Conservation (phyloP, 2,797 vertebrate genomes). For the Sylvia borin region DNA sequence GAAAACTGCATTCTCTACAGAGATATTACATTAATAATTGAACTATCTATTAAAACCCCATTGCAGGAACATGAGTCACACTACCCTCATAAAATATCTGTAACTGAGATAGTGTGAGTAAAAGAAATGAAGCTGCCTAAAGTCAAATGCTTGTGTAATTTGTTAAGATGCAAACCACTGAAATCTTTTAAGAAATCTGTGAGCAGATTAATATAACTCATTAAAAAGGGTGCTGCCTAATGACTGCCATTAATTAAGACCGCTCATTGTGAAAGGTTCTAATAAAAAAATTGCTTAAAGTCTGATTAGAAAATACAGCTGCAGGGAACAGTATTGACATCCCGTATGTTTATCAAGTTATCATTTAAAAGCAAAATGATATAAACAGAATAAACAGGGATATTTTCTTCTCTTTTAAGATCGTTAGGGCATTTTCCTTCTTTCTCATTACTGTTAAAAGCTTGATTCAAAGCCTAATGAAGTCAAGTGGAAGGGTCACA, state of each 20-base stretch:
- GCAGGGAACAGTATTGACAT: neutral
- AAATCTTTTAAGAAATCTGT: constrained; percentile 31
- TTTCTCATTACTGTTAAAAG: neutral
- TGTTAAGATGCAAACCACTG: constrained; percentile 36
- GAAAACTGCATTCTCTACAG: constrained; percentile 37
- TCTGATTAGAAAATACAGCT: constrained; percentile 43
- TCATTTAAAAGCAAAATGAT: constrained; percentile 2
- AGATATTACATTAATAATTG: constrained; percentile 71
- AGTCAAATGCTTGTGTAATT: constrained; percentile 28
- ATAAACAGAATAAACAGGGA: neutral
- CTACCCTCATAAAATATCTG: constrained; percentile 69
- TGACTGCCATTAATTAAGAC: constrained; percentile 59
- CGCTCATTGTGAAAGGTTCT: constrained; percentile 31
- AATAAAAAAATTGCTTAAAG: constrained; percentile 44
- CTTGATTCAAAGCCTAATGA: neutral
- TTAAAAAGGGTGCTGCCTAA: constrained; percentile 24
- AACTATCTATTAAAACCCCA: constrained; percentile 54
- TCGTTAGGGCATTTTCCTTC: neutral
- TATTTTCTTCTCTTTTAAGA: neutral
- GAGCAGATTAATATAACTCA: constrained; percentile 38
- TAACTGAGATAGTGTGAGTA: constrained; percentile 18
- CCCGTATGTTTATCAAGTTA: neutral
- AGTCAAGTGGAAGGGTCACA: neutral
- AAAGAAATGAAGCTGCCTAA: constrained; percentile 23
- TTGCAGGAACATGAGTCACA: constrained; percentile 62